A percentile compares a stretch with the other conserved stretches of the same genome.
Evolutionary conservation across 2,797 vertebrate genomes (phyloP).

Genomic region (Potorous gilbertii): DNA sequence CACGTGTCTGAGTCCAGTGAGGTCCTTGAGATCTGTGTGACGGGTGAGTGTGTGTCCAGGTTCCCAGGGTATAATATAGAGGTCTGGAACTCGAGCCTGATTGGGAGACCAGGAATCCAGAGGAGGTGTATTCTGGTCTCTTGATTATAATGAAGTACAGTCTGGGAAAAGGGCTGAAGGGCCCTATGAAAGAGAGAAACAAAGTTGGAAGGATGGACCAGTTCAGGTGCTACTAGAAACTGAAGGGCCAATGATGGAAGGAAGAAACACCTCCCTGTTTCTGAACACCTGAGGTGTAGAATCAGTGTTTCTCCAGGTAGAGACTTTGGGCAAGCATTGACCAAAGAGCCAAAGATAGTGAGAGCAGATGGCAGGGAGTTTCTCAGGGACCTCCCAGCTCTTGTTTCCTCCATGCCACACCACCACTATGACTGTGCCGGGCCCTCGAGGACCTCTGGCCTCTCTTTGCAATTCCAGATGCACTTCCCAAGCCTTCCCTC

Average conservation of each 20-base stretch:
- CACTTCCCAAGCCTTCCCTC: constrained; percentile 70
- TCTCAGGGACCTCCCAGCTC: background rate
- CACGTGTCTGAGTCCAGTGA: constrained; percentile 71
- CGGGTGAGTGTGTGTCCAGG: constrained; percentile 65
- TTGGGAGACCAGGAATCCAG: background rate
- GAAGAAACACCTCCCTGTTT: background rate
- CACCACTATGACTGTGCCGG: background rate
- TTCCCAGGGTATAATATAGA: background rate
- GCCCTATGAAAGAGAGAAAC: background rate
- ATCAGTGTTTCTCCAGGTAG: background rate
- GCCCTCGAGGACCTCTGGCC: constrained; percentile 40
- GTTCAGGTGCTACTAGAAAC: background rate
- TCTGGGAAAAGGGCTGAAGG: background rate
- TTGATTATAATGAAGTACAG: background rate
- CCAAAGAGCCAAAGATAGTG: background rate
- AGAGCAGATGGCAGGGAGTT: background rate
- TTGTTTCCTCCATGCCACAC: background rate
- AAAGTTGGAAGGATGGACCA: background rate
- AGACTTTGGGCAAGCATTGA: background rate
- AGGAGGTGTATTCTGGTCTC: background rate
- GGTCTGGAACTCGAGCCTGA: fast-evolving
- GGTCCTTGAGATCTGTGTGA: constrained; percentile 75
- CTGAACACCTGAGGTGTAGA: background rate
- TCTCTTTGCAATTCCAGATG: constrained; percentile 60
- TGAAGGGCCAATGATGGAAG: background rate